Evolutionary conservation across 1,140 invertebrate genomes (phyloP), one percentile per base, ranked within the genome.

Genomic region (Pseudoatta argentina): DNA sequence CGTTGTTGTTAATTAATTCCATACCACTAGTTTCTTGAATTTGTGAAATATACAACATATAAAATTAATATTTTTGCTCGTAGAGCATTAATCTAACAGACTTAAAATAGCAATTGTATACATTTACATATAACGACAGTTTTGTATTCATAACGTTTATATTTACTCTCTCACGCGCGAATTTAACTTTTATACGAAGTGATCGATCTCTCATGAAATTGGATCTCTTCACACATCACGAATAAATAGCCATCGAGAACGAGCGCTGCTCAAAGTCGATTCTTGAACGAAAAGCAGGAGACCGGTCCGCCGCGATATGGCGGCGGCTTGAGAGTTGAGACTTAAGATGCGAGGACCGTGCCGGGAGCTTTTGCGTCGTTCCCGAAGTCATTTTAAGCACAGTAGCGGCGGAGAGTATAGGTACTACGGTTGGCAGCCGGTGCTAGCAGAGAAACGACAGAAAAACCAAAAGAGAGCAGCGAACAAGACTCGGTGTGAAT

Each of bases 401-500:
- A 71, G 66, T 63, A 27, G 44, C 34, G 69, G 24, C n/a, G 39
- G 57, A n/a, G 57, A 53, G 86, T 64, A 82, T 73, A 67, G 78
- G 78, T 85, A 76, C 77, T 59, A 75, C 81, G 85, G 85, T 77
- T 87, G 83, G 90, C 64, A 81, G 86, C 75, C 78, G 24, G 27
- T 53, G 63, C 66, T 64, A 77, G 71, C 30, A 30, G 59, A 83
- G 91, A 59, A 89, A 88, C 88, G 86, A 89, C 87, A 91, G 91
- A 93, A 93, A 93, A 92, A 93, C 85, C 86, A 83, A 93, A 92
- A 91, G 92, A 91, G 88, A 73, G 91, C 92, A 91, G 93, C 92
- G 93, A 92, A 93, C 92, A 93, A 92, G 91, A 86, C 88, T 88
- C 93, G 93, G 93, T 94, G 94, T 94, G 94, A 94, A 94, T 93